Evolutionary conservation across 2,113 vertebrate species (phyloP).

Genomic region (Pteropus alecto): DNA sequence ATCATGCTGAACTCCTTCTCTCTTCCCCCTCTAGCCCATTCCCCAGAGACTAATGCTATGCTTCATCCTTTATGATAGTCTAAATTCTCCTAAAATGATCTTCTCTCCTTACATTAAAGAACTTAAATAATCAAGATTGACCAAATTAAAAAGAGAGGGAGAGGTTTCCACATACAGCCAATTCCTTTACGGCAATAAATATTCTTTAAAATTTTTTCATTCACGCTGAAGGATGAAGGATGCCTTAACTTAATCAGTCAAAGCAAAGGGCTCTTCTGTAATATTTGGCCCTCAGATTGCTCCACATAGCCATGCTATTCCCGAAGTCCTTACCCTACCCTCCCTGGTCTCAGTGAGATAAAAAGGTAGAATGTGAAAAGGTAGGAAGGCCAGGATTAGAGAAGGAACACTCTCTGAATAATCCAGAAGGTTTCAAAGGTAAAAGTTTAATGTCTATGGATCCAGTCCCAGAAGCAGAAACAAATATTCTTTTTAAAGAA

Average conservation of each 20-base stretch:
- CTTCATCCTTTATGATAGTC: conserved; percentile 22
- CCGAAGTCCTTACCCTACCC: background rate
- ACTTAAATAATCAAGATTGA: background rate
- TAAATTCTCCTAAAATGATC: conserved; percentile 21
- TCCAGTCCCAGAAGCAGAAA: background rate
- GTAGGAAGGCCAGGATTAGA: background rate
- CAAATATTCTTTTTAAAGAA: conserved; percentile 26
- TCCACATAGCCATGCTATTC: background rate
- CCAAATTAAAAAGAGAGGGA: background rate
- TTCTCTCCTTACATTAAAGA: background rate
- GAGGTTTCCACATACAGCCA: background rate
- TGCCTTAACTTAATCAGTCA: background rate
- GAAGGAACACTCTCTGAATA: background rate
- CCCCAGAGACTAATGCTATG: background rate
- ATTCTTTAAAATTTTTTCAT: background rate
- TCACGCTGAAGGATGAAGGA: background rate
- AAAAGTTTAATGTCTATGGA: background rate
- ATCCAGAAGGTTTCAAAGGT: background rate
- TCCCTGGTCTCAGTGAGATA: background rate
- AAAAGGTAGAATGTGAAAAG: background rate
- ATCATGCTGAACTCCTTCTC: background rate
- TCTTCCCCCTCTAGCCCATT: background rate
- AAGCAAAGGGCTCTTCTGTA: background rate
- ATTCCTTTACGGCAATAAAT: background rate
- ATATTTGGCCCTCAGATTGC: background rate